phyloP scores from a whole-genome alignment of 2,113 vertebrate species.

The Phalacrocorax carbo region DNA sequence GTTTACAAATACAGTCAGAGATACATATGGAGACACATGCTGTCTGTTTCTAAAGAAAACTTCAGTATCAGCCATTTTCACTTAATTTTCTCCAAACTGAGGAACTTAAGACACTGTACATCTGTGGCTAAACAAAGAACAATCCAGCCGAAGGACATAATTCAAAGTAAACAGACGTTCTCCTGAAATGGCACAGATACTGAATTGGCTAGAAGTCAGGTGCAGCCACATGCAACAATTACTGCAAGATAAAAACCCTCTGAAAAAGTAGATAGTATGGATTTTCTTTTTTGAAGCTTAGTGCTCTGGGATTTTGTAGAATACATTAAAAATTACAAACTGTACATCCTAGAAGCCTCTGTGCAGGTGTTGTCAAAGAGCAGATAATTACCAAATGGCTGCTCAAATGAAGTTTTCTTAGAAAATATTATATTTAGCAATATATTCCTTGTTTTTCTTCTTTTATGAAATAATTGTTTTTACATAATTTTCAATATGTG shows the following conservation, averaged over 20 bases:
- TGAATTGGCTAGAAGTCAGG: background rate
- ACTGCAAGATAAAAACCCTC: background rate
- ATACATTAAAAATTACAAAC: background rate
- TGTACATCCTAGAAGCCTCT: background rate
- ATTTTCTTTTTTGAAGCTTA: background rate
- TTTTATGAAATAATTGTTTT: background rate
- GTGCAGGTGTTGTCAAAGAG: background rate
- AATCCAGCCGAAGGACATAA: background rate
- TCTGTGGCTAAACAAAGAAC: background rate
- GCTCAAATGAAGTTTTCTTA: background rate
- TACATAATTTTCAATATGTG: background rate
- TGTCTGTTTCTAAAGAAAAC: background rate
- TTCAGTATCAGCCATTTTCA: background rate
- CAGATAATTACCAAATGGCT: background rate
- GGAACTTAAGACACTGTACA: background rate
- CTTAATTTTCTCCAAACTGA: background rate
- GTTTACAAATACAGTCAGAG: background rate
- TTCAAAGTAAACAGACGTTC: background rate
- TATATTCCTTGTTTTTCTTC: background rate
- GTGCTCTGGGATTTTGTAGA: background rate
- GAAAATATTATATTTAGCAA: background rate
- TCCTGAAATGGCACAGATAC: background rate
- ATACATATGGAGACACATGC: background rate
- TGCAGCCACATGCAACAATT: background rate
- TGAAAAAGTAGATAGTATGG: background rate